Evolutionary conservation across 2,797 vertebrate genomes (phyloP).

Genomic region (Eulemur rubriventer): DNA sequence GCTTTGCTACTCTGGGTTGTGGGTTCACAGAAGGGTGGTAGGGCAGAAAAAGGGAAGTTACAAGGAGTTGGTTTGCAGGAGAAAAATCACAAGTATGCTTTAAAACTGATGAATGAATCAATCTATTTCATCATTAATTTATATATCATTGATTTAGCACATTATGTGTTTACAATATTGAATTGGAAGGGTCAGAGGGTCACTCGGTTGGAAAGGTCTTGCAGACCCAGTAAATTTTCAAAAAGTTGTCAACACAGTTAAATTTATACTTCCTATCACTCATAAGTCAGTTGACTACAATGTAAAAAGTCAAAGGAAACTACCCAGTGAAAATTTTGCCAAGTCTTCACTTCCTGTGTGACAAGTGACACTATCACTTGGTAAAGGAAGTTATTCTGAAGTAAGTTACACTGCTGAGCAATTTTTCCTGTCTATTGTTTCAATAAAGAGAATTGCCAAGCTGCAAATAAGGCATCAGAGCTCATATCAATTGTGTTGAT

Average conservation of each 20-base stretch:
- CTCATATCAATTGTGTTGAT: constrained; percentile 51
- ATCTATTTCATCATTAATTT: neutral
- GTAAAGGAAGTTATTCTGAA: constrained; percentile 69
- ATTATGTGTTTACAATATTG: neutral
- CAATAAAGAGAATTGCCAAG: constrained; percentile 57
- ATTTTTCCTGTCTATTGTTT: constrained; percentile 57
- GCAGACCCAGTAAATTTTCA: neutral
- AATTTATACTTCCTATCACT: constrained; percentile 67
- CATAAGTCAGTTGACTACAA: constrained; percentile 54
- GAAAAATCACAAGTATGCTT: neutral
- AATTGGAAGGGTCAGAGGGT: neutral
- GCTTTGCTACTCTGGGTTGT: neutral
- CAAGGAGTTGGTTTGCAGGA: neutral
- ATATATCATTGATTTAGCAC: neutral
- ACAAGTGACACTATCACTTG: constrained; percentile 66
- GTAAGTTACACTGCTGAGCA: constrained; percentile 59
- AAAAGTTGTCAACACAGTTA: constrained; percentile 67
- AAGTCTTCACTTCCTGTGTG: constrained; percentile 81
- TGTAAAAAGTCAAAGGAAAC: constrained; percentile 72
- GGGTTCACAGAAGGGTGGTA: neutral
- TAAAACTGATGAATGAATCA: neutral
- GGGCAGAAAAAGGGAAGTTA: neutral
- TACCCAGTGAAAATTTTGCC: constrained; percentile 66
- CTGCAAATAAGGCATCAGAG: constrained; percentile 50
- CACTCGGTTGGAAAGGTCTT: neutral